Percentiles rank a stretch among this genome's conserved stretches.
These are phyloP conservation scores for Hofmannophila pseudospretella DNA, from an alignment of 2,888 invertebrate species.

Conservation along the genomic window DNA sequence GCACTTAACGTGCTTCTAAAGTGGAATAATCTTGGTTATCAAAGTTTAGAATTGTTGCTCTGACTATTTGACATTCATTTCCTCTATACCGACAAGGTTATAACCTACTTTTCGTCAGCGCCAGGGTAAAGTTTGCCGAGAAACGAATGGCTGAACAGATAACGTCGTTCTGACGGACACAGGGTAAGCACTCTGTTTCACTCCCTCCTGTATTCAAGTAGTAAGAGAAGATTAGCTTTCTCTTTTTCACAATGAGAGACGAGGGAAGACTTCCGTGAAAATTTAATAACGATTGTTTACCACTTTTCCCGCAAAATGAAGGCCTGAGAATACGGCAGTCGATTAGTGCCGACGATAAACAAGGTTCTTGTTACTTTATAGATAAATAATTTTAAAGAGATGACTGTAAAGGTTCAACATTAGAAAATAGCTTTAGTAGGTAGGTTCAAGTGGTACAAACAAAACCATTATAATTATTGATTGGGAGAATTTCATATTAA, in stretches of 20 bases:
- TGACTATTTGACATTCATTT: slow-evolving; percentile 33
- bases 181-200: slow-evolving; percentile 41
- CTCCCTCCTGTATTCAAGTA: slow-evolving; percentile 42
- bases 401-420: too few relatives aligned
- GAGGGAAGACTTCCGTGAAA: slow-evolving; percentile 64
- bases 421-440: too few relatives aligned
- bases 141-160: slow-evolving; percentile 53
- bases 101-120: slow-evolving; percentile 40
- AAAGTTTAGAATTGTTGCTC: neutral
- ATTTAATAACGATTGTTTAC: slow-evolving; percentile 76
- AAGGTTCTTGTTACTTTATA: too few relatives aligned
- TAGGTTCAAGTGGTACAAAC: too few relatives aligned
- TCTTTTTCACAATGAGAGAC: slow-evolving; percentile 47
- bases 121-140: slow-evolving; percentile 43
- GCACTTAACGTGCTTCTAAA: too few relatives aligned
- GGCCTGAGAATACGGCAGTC: slow-evolving; percentile 50
- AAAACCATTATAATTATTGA: neutral
- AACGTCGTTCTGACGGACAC: slow-evolving; percentile 56
- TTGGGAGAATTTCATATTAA: slow-evolving; percentile 5
- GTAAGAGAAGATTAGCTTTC: slow-evolving; percentile 44
- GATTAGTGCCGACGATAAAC: slow-evolving; percentile 43
- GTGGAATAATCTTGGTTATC: too few relatives aligned
- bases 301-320: slow-evolving; percentile 59
- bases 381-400: too few relatives aligned
- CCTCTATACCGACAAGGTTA: slow-evolving; percentile 34